Evolutionary conservation across 2,797 vertebrate species (phyloP), one percentile per base, ranked within the genome.

Genomic region (Oophaga sylvatica): DNA sequence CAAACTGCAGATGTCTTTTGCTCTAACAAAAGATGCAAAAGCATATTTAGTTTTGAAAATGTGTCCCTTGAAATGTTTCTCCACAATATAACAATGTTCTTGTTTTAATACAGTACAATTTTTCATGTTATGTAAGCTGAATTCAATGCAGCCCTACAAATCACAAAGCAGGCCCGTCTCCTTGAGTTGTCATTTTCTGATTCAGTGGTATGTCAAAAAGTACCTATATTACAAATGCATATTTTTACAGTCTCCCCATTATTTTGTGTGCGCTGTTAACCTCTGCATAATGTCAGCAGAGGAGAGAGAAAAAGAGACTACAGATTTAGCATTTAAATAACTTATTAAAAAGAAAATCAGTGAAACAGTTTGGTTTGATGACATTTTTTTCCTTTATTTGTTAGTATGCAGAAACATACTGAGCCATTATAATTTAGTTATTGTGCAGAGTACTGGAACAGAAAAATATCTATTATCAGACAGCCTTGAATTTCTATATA

Each of bases 141-240:
- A 77, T 77, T 77, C 45, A 26, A 56, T 77, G 53, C 48, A 77
- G 75, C 75, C 75, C 75, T n/a, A 77, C 75, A 77, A 77, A 77
- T 77, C 75, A 77, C 75, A 77, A 56, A 77, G 75, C 45, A 56
- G 13, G 48, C 22, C 75, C 53, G 22, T 77, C 75, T 77, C 75
- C 75, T 77, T 77, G 75, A 77, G 45, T 77, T 77, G 75, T 77
- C 75, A 77, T 77, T 77, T 77, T 77, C 75, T 56, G 75, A 77
- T 77, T 77, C 75, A 77, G 75, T 56, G 12, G 5, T 53, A 56
- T 56, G 53, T 77, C 75, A 77, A 53, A 77, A 77, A 77, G 22
- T 77, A 77, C 45, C 45, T 53, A 76, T 20, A 45, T 56, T 56
- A 76, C 73, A 53, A 56, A 76, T 76, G 45, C 73, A 77, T 77